Conservation (phyloP, 2,113 vertebrate species). For the Archilochus colubris region DNA sequence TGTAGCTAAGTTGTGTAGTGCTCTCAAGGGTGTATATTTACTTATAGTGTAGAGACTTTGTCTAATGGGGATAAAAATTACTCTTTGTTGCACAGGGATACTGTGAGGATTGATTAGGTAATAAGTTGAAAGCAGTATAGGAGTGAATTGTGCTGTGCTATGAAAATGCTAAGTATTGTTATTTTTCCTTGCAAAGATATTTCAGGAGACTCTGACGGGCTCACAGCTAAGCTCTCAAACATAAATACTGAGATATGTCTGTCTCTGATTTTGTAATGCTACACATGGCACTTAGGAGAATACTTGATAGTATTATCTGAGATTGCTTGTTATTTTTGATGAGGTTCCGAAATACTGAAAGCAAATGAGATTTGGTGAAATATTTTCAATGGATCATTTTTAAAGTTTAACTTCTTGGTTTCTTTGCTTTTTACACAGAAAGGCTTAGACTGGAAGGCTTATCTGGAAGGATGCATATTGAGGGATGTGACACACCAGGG, state of each 20-base stretch:
- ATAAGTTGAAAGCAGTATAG: constrained; percentile 1
- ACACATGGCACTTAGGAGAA: background rate
- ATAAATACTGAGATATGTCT: background rate
- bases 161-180: constrained; percentile 36
- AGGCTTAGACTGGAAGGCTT: background rate
- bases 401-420: background rate
- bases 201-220: constrained; percentile 7
- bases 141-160: background rate
- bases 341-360: background rate
- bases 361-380: background rate
- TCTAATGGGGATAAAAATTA: background rate
- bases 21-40: background rate
- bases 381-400: background rate
- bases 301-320: background rate
- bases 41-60: background rate
- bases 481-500: background rate
- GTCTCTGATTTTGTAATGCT: background rate
- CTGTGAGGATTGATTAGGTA: constrained; percentile 31
- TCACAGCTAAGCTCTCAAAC: constrained; percentile 7
- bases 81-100: background rate
- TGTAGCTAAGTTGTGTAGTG: background rate
- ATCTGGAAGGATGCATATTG: background rate
- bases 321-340: background rate
- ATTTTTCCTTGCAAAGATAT: constrained; percentile 30
- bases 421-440: background rate